Percentiles rank a stretch among this genome's conserved stretches.
Conservation (phyloP, 37 sponge, comb jelly and placozoan genomes). For the Tethya wilhelma region DNA sequence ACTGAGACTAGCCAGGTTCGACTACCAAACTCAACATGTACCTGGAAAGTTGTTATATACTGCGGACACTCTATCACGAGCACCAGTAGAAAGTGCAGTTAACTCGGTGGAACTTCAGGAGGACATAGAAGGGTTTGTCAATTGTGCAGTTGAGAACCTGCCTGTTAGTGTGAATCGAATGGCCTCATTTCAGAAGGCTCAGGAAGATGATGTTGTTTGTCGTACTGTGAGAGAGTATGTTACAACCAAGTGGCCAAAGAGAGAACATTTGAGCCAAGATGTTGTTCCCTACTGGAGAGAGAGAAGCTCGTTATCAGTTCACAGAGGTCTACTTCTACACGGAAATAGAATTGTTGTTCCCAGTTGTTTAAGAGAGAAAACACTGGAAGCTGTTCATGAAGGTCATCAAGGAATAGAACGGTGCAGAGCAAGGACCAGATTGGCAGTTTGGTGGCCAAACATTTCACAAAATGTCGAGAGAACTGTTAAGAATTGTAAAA, state of each 20-base stretch:
- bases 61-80: conserved; percentile 55
- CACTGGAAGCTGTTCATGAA: conserved; percentile 35
- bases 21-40: conserved; percentile 39
- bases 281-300: conserved; percentile 30
- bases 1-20: conserved; percentile 32
- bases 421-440: background rate
- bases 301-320: conserved; percentile 1
- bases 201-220: conserved; percentile 26
- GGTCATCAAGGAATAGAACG: conserved; percentile 46
- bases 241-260: conserved; percentile 23
- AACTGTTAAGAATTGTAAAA: conserved; percentile 26
- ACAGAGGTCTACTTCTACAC: conserved; percentile 9
- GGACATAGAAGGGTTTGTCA: conserved; percentile 24
- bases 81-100: conserved; percentile 12
- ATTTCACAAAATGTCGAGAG: conserved; percentile 12
- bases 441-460: conserved; percentile 56
- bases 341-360: conserved; percentile 38
- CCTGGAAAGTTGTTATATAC: conserved; percentile 42
- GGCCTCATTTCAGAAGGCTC: conserved; percentile 26
- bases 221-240: conserved; percentile 12
- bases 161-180: background rate
- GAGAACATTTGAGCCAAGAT: background rate
- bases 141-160: background rate
- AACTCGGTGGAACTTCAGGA: conserved; percentile 9
- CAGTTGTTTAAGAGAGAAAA: conserved; percentile 16